Conservation (phyloP, 1,140 invertebrate species). For the Heliothis subflexa region DNA sequence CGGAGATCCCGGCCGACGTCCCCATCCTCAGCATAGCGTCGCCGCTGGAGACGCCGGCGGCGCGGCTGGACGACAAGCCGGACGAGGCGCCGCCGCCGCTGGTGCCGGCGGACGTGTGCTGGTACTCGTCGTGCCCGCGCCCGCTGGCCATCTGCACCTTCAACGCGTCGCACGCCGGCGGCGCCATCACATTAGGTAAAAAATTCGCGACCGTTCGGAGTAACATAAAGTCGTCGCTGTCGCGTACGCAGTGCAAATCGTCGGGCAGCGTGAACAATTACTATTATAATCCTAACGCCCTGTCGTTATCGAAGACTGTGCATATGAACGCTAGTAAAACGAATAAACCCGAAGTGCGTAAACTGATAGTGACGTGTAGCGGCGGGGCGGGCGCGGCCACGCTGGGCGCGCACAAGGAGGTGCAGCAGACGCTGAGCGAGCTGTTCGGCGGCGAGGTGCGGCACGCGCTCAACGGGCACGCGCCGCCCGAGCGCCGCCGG, state of each 20-base stretch:
- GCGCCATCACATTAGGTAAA: constrained; percentile 77
- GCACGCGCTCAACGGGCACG: constrained; percentile 74
- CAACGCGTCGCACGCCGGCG: constrained; percentile 80
- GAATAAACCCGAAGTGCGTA: constrained; percentile 81
- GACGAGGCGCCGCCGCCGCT: constrained; percentile 66
- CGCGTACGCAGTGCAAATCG: constrained; percentile 68
- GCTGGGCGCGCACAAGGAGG: constrained; percentile 57
- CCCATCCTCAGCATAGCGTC: constrained; percentile 58
- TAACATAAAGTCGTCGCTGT: constrained; percentile 79
- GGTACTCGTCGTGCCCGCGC: constrained; percentile 78
- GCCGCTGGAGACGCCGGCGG: constrained; percentile 54
- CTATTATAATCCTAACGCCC: constrained; percentile 68
- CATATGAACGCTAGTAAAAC: constrained; percentile 79
- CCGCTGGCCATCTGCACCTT: constrained; percentile 84
- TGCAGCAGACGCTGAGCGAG: constrained; percentile 73
- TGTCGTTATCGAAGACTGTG: constrained; percentile 76
- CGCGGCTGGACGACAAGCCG: constrained; percentile 58
- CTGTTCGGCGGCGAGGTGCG: constrained; percentile 65
- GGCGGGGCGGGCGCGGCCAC: constrained; percentile 38
- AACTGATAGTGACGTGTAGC: constrained; percentile 81
- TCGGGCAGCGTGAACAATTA: constrained; percentile 66
- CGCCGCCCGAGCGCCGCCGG: constrained; percentile 48
- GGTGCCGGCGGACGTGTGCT: constrained; percentile 77
- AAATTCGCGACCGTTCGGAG: constrained; percentile 80
- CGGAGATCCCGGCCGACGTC: constrained; percentile 60